Conservation (phyloP, 2,888 invertebrate species). For the Andrena hattorfiana region DNA sequence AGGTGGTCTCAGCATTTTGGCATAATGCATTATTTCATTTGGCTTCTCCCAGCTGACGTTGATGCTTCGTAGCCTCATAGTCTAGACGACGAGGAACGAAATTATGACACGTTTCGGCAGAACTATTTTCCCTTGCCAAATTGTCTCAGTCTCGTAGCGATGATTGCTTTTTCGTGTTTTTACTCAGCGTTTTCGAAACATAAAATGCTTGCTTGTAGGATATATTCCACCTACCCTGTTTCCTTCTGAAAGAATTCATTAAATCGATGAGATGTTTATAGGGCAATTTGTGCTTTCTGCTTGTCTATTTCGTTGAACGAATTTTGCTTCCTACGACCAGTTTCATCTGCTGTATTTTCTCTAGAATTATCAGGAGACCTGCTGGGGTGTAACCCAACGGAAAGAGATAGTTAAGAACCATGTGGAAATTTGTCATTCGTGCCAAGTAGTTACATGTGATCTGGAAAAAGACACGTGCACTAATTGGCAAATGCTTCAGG, state of each 20-base stretch:
- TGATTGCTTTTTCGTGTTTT: background rate
- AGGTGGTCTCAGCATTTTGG: slow-evolving; percentile 13
- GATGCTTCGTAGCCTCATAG: slow-evolving; percentile 19
- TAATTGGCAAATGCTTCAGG: no score
- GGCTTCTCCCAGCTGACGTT: slow-evolving; percentile 19
- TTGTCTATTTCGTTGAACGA: background rate
- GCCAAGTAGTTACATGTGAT: no score
- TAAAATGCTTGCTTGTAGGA: background rate
- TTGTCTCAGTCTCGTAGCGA: slow-evolving; percentile 16
- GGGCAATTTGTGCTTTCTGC: background rate
- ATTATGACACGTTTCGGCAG: slow-evolving; percentile 48
- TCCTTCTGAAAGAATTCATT: background rate
- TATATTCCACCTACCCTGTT: background rate
- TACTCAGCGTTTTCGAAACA: background rate
- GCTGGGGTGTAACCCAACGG: no score
- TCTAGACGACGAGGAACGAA: slow-evolving; percentile 6
- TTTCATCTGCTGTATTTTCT: background rate
- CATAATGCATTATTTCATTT: slow-evolving; percentile 40
- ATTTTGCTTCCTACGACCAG: background rate
- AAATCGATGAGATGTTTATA: background rate
- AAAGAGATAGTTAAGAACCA: no score
- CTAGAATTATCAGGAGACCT: no score
- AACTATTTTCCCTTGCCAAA: slow-evolving; percentile 29
- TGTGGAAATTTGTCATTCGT: no score
- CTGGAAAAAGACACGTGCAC: no score